Conservation (phyloP, 2,113 vertebrate genomes). For the Colius striatus region DNA sequence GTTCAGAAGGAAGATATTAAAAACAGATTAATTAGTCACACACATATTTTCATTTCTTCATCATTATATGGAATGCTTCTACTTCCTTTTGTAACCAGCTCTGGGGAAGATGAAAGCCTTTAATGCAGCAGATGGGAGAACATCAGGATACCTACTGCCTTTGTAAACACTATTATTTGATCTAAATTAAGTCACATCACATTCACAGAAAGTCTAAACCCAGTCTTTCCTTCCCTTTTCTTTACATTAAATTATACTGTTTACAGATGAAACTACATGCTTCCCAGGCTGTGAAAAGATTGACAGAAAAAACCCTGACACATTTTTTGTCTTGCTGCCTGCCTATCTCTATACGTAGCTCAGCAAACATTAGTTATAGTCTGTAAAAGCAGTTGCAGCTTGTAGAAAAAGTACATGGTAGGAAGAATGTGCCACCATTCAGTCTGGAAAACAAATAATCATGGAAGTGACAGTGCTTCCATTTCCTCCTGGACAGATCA, state of each 20-base stretch:
- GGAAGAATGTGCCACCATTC: not conserved
- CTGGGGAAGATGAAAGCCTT: not conserved
- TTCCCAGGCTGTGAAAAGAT: not conserved
- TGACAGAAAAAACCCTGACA: not conserved
- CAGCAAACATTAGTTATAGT: not conserved
- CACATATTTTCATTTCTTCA: not conserved
- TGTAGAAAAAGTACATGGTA: not conserved
- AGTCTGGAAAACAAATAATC: not conserved
- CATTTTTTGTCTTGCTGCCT: not conserved
- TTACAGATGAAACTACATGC: not conserved
- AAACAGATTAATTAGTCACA: not conserved
- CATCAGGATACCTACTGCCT: not conserved
- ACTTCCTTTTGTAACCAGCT: not conserved
- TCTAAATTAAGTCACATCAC: not conserved
- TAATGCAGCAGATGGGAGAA: constrained; percentile 25
- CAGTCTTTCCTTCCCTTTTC: not conserved
- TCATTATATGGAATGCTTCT: not conserved
- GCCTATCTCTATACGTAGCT: not conserved
- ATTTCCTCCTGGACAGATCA: not conserved
- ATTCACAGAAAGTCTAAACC: not conserved
- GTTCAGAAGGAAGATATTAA: not conserved
- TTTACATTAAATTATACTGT: not conserved
- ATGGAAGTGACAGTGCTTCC: not conserved
- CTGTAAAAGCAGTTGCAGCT: not conserved
- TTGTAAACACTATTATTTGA: constrained; percentile 16